Evolutionary conservation across 2,797 vertebrate genomes (phyloP).

Genomic region (Gymnodraco acuticeps): DNA sequence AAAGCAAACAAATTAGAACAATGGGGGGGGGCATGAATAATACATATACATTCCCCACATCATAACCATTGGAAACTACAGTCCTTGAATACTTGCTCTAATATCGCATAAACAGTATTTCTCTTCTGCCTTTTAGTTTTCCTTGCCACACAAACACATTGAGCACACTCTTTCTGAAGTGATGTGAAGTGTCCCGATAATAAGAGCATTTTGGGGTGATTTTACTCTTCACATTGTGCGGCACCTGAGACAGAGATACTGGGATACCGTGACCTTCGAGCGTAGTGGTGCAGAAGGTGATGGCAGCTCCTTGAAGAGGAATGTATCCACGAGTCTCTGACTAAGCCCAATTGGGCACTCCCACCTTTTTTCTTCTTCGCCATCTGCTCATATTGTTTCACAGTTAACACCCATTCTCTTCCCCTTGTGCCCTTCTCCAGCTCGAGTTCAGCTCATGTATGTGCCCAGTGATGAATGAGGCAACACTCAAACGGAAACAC

Average conservation of each 20-base stretch:
- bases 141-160: not conserved
- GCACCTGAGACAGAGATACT: slow-evolving; percentile 15
- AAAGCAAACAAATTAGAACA: slow-evolving; percentile 3
- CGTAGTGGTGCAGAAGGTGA: slow-evolving; percentile 44
- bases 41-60: not conserved
- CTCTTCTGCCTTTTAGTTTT: not conserved
- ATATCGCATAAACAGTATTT: not conserved
- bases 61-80: not conserved
- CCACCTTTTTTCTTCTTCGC: not conserved
- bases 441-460: slow-evolving; percentile 68
- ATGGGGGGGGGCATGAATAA: not conserved
- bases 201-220: not conserved
- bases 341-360: slow-evolving; percentile 56
- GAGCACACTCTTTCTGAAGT: not conserved
- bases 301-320: slow-evolving; percentile 31
- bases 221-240: slow-evolving; percentile 22
- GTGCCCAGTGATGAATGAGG: slow-evolving; percentile 69
- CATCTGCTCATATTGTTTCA: slow-evolving; percentile 19
- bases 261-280: slow-evolving; percentile 50
- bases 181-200: slow-evolving; percentile 1
- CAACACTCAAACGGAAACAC: slow-evolving; percentile 49
- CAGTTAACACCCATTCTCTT: slow-evolving; percentile 43
- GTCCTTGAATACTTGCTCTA: not conserved
- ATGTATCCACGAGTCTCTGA: slow-evolving; percentile 36
- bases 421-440: slow-evolving; percentile 40